Conservation (phyloP, 2,888 invertebrate species). For the Didymodactylos carnosus region DNA sequence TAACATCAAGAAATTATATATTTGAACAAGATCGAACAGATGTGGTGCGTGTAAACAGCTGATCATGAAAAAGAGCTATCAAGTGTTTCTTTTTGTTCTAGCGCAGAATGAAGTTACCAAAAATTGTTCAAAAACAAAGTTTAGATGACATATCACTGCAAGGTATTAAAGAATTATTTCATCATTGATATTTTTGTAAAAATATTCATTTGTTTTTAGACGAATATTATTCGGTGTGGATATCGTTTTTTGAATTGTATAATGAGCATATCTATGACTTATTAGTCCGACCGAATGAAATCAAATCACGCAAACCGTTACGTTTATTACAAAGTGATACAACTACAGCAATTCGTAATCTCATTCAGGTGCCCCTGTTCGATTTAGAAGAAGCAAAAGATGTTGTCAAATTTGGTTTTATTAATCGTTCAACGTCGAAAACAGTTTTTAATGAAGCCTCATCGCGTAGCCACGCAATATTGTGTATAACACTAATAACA, state of each 20-base stretch:
- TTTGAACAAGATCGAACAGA: no score
- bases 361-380: conserved; percentile 7
- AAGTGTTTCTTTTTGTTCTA: no score
- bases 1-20: no score
- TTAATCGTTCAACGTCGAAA: conserved; percentile 38
- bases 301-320: neutral
- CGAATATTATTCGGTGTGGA: conserved; percentile 44
- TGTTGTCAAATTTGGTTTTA: conserved; percentile 2
- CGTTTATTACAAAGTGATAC: conserved; percentile 4
- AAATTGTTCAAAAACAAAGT: neutral
- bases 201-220: no score
- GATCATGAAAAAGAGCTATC: no score
- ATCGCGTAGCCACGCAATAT: conserved; percentile 84
- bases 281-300: conserved; percentile 35
- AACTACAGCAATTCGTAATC: conserved; percentile 1
- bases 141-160: neutral
- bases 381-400: conserved; percentile 8
- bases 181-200: no score
- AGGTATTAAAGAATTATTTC: neutral
- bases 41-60: no score
- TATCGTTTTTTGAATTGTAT: conserved; percentile 72
- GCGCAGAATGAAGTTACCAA: neutral
- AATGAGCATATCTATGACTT: conserved; percentile 72
- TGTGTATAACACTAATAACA: conserved; percentile 67
- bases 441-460: conserved; percentile 82